Evolutionary conservation across 2,888 invertebrate genomes (phyloP).

Genomic region (Lepas anatifera): DNA sequence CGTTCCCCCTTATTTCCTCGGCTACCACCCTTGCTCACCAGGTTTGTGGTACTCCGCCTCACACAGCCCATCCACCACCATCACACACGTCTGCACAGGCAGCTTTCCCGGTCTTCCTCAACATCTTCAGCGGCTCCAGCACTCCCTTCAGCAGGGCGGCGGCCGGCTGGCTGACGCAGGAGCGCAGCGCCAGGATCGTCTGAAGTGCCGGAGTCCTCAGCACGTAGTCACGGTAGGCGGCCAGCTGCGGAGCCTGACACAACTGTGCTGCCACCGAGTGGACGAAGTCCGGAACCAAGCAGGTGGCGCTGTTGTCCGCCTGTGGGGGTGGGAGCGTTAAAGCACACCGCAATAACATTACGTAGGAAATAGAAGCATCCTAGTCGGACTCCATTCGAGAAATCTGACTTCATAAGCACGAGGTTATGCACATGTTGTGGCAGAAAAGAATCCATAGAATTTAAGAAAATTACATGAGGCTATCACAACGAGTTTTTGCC

Average conservation of each 20-base stretch:
- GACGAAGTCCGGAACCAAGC: slow-evolving; percentile 89
- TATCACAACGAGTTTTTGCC: too few relatives aligned
- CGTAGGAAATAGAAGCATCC: too few relatives aligned
- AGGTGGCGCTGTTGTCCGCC: slow-evolving; percentile 87
- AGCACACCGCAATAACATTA: too few relatives aligned
- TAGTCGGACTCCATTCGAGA: too few relatives aligned
- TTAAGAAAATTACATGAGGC: too few relatives aligned
- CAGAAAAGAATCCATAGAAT: too few relatives aligned
- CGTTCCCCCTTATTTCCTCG: too few relatives aligned
- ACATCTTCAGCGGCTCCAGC: slow-evolving; percentile 54
- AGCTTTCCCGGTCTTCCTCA: slow-evolving; percentile 29
- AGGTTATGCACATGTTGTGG: too few relatives aligned
- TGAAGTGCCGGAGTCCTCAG: slow-evolving; percentile 70
- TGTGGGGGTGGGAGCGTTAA: too few relatives aligned
- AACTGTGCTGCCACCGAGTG: slow-evolving; percentile 88
- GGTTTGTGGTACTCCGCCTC: slow-evolving; percentile 24
- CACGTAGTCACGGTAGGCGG: slow-evolving; percentile 73
- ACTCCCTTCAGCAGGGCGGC: slow-evolving; percentile 73
- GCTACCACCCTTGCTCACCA: not conserved
- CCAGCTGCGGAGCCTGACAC: slow-evolving; percentile 79
- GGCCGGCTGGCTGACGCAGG: slow-evolving; percentile 83
- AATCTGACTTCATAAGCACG: too few relatives aligned
- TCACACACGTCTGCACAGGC: slow-evolving; percentile 21
- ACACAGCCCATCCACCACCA: slow-evolving; percentile 23
- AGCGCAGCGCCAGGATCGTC: slow-evolving; percentile 64